phyloP scores from a whole-genome alignment of 2,888 invertebrate genomes.

The Mimachlamys varia region DNA sequence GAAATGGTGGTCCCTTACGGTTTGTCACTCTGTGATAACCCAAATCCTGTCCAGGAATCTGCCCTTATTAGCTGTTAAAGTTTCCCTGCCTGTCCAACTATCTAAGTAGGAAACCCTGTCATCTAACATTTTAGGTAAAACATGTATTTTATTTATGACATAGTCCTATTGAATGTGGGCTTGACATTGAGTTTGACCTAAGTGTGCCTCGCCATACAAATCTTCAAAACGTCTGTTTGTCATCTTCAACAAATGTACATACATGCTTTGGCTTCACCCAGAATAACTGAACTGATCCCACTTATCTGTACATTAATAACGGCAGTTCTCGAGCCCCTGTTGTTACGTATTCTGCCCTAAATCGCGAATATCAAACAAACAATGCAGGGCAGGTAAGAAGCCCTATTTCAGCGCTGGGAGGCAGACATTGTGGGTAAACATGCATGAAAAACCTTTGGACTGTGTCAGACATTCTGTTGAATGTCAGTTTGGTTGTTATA shows the following conservation, averaged over 20 bases:
- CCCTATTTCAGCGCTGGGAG: background rate
- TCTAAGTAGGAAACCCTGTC: conserved; percentile 21
- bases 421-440: background rate
- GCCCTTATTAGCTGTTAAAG: background rate
- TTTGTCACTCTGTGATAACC: background rate
- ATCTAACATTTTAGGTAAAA: background rate
- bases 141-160: background rate
- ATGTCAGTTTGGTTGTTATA: conserved; percentile 20
- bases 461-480: background rate
- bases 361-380: conserved; percentile 7
- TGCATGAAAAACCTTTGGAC: conserved; percentile 14
- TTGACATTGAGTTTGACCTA: background rate
- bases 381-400: background rate
- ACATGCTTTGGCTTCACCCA: conserved; percentile 11
- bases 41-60: background rate
- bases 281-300: conserved; percentile 4
- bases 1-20: background rate
- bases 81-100: background rate
- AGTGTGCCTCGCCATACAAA: background rate
- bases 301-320: conserved; percentile 29
- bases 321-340: conserved; percentile 13
- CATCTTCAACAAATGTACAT: conserved; percentile 1
- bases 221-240: background rate
- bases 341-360: background rate
- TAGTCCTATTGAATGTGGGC: background rate